These are phyloP conservation scores for Peucedramus taeniatus DNA, from an alignment of 2,113 vertebrate species.

Conservation along the genomic window DNA sequence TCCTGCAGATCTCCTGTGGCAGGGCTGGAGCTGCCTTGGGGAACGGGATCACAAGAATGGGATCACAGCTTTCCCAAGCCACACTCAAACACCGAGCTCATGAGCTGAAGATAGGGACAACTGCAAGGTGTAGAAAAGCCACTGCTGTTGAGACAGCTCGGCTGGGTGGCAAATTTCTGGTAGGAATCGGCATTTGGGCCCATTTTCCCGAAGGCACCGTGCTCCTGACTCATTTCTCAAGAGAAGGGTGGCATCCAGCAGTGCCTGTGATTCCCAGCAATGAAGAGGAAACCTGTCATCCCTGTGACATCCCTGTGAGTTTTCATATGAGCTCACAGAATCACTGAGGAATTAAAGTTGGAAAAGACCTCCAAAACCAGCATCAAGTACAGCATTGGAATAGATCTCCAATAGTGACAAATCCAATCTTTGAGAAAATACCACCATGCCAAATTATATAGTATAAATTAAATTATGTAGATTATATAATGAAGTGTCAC, in stretches of 20 bases:
- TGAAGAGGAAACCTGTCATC: neutral
- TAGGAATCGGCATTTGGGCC: neutral
- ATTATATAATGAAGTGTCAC: fast-evolving
- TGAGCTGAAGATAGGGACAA: neutral
- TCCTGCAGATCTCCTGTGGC: neutral
- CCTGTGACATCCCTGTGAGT: neutral
- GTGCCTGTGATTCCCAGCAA: neutral
- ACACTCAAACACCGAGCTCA: neutral
- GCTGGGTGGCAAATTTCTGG: neutral
- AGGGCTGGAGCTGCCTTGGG: neutral
- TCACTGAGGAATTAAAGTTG: neutral
- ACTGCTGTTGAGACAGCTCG: neutral
- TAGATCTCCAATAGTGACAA: neutral
- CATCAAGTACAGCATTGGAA: neutral
- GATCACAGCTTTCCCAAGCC: neutral
- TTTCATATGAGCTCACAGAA: neutral
- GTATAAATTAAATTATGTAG: too few relatives aligned
- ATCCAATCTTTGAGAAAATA: neutral
- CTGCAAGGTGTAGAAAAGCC: neutral
- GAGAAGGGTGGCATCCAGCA: neutral
- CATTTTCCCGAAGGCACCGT: fast-evolving
- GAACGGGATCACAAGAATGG: neutral
- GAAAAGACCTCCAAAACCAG: neutral
- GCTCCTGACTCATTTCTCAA: neutral
- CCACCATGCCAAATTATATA: too few relatives aligned